phyloP scores from a whole-genome alignment of 2,888 invertebrate species.

The Tetragnatha montana region DNA sequence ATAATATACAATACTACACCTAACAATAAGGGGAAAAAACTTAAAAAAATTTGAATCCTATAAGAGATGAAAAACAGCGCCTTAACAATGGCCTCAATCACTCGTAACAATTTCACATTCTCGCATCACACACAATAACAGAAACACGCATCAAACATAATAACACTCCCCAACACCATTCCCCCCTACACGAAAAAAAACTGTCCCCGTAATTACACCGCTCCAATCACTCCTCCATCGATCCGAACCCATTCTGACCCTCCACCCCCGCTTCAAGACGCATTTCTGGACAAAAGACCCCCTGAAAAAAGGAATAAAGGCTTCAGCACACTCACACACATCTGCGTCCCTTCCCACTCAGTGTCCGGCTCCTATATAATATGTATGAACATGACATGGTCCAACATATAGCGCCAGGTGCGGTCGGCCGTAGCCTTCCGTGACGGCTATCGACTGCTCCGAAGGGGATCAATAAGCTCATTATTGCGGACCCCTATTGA shows the following conservation, averaged over 20 bases:
- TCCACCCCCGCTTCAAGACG: too few relatives aligned
- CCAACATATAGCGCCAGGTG: conserved; percentile 45
- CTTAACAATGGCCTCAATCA: too few relatives aligned
- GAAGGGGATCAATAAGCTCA: conserved; percentile 64
- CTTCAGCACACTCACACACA: conserved; percentile 10
- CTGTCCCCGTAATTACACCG: too few relatives aligned
- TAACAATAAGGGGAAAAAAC: background rate
- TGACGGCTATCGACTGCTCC: conserved; percentile 63
- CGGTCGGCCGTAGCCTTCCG: conserved; percentile 33
- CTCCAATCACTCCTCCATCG: too few relatives aligned
- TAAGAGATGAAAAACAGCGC: background rate
- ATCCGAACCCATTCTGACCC: too few relatives aligned
- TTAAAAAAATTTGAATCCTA: background rate
- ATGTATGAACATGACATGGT: conserved; percentile 14
- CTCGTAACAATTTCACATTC: too few relatives aligned
- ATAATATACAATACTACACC: too few relatives aligned
- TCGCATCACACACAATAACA: too few relatives aligned
- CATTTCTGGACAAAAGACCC: background rate
- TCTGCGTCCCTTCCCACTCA: conserved; percentile 40
- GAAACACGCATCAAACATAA: too few relatives aligned
- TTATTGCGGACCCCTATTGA: conserved; percentile 48
- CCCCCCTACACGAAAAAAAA: too few relatives aligned
- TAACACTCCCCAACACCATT: too few relatives aligned
- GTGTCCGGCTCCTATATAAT: conserved; percentile 11
- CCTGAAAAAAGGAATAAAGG: conserved; percentile 4